phyloP scores from a whole-genome alignment of 2,888 invertebrate species.

The Chalcis sispes region DNA sequence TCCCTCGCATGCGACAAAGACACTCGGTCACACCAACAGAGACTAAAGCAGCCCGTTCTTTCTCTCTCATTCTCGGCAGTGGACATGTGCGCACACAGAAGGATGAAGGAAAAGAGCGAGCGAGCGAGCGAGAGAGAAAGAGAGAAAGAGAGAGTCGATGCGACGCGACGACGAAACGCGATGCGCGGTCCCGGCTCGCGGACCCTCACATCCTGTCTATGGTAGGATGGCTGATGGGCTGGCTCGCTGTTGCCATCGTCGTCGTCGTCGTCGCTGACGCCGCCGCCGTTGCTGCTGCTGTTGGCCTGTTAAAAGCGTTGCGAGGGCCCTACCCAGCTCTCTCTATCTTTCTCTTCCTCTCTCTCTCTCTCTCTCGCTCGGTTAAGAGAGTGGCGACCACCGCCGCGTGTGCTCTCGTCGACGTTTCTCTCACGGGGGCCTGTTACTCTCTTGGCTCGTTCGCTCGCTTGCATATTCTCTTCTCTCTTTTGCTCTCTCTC shows the following conservation, averaged over 20 bases:
- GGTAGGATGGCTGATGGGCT: conserved; percentile 74
- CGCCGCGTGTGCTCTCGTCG: conserved; percentile 48
- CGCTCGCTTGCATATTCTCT: conserved; percentile 61
- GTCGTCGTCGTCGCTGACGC: neutral
- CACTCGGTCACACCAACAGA: neutral
- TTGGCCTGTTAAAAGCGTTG: conserved; percentile 45
- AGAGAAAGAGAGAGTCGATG: neutral
- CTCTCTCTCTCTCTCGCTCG: conserved; percentile 8
- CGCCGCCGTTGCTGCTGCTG: too few relatives aligned
- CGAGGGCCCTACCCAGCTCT: conserved; percentile 48
- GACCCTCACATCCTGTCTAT: conserved; percentile 76
- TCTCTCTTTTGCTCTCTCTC: conserved; percentile 60
- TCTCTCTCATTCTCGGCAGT: neutral
- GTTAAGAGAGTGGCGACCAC: conserved; percentile 4
- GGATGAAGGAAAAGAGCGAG: conserved; percentile 11
- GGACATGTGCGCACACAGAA: conserved; percentile 12
- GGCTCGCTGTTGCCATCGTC: conserved; percentile 3
- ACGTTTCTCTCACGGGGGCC: conserved; percentile 69
- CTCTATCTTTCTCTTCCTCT: conserved; percentile 13
- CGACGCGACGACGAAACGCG: conserved; percentile 50
- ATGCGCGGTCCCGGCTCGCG: conserved; percentile 69
- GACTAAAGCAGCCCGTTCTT: neutral
- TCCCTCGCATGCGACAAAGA: neutral
- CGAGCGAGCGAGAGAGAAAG: conserved; percentile 5
- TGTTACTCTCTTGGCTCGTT: conserved; percentile 64